phyloP scores from a whole-genome alignment of 1,140 invertebrate species.

The Camponotus floridanus region DNA sequence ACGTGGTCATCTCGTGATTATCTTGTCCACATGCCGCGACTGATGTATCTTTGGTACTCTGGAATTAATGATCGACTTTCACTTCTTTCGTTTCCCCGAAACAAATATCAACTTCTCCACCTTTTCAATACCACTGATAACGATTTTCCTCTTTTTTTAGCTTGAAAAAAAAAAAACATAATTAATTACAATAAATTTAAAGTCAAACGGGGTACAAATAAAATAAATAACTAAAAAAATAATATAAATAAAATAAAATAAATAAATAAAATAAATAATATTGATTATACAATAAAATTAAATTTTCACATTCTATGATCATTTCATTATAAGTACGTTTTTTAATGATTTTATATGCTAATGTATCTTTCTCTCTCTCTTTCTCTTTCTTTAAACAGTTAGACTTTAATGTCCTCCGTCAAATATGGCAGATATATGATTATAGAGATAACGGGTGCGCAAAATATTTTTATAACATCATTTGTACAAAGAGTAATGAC shows the following conservation, averaged over 20 bases:
- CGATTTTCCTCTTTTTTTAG: neutral
- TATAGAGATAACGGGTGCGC: neutral
- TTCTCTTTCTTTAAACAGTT: slow-evolving; percentile 20
- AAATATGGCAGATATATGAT: neutral
- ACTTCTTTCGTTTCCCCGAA: slow-evolving; percentile 61
- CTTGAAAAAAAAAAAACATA: neutral
- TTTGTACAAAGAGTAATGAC: neutral
- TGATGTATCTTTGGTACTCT: slow-evolving; percentile 26
- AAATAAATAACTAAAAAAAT: neutral
- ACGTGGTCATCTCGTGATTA: slow-evolving; percentile 71
- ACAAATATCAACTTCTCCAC: slow-evolving; percentile 2
- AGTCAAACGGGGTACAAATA: too few species aligned
- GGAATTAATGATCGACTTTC: slow-evolving; percentile 74
- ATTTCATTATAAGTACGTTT: neutral
- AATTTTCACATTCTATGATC: neutral
- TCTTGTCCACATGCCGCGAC: slow-evolving; percentile 36
- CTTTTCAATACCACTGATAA: neutral
- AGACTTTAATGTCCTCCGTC: neutral
- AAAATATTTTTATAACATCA: neutral
- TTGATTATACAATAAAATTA: neutral
- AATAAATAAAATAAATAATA: neutral
- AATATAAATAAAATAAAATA: neutral
- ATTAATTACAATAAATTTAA: neutral
- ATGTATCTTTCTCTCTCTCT: neutral
- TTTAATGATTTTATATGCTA: neutral